Evolutionary conservation across 1,140 invertebrate species (phyloP).

Genomic region (Brachionus asplanchnoidis): DNA sequence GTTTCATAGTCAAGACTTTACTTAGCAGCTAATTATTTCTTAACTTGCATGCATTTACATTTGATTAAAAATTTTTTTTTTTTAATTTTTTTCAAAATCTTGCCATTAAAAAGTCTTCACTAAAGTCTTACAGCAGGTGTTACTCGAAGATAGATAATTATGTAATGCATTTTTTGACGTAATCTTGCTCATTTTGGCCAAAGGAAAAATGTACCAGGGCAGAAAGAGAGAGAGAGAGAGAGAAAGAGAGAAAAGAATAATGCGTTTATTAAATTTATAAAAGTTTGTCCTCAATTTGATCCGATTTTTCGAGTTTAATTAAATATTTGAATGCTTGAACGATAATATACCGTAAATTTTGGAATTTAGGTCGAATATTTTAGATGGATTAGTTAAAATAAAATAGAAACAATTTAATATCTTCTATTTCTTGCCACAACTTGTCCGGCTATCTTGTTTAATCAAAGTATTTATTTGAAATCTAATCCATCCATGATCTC

Average conservation of each 20-base stretch:
- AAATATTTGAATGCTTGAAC: constrained; percentile 41
- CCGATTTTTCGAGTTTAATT: constrained; percentile 28
- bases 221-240: neutral
- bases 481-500: neutral
- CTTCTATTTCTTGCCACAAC: neutral
- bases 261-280: neutral
- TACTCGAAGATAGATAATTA: neutral
- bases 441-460: neutral
- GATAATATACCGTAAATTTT: constrained; percentile 40
- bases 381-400: neutral
- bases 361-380: constrained; percentile 36
- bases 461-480: neutral
- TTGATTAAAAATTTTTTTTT: neutral
- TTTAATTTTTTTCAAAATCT: neutral
- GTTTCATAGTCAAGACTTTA: neutral
- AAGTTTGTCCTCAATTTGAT: constrained; percentile 27
- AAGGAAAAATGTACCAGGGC: neutral
- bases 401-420: neutral
- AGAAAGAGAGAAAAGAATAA: neutral
- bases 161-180: neutral
- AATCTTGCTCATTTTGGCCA: neutral
- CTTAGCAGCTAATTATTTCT: neutral
- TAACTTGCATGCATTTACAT: constrained; percentile 31
- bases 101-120: neutral
- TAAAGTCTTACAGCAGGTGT: neutral